Conservation (phyloP, 2,113 vertebrate genomes). For the Callaeas wilsoni region DNA sequence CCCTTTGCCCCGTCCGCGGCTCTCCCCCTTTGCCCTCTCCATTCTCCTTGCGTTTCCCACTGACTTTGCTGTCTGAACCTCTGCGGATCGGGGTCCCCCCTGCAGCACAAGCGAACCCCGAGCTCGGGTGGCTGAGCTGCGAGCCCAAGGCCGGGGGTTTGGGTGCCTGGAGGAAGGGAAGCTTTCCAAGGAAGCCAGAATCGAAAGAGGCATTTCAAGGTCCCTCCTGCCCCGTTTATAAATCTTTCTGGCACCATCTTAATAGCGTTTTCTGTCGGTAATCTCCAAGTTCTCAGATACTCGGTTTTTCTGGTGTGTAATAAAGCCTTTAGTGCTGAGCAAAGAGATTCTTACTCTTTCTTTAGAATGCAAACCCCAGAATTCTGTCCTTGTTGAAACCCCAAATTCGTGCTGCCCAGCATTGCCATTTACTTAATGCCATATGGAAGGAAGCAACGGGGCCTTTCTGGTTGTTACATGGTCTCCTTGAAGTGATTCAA, state of each 20-base stretch:
- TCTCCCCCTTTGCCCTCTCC: too few relatives aligned
- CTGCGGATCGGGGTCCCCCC: neutral
- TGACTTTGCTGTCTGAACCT: fast-evolving
- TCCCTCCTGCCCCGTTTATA: neutral
- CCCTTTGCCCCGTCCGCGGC: too few relatives aligned
- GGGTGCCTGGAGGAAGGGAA: neutral
- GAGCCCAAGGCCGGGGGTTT: fast-evolving
- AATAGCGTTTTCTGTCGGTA: neutral
- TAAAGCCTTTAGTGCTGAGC: neutral
- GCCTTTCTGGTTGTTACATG: neutral
- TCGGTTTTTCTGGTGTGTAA: neutral
- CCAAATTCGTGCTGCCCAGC: fast-evolving
- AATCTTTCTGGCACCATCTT: neutral
- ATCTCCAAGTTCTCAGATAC: neutral
- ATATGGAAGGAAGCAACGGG: neutral
- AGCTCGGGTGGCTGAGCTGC: neutral
- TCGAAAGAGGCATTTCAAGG: neutral
- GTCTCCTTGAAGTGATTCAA: neutral
- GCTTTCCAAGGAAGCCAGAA: neutral
- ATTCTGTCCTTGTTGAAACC: neutral
- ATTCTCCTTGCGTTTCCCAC: neutral
- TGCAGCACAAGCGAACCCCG: fast-evolving
- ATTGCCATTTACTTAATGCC: neutral
- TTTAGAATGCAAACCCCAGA: neutral
- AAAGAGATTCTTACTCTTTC: neutral